Conservation (phyloP, 2,888 invertebrate genomes). For the Hypomecis punctinalis region DNA sequence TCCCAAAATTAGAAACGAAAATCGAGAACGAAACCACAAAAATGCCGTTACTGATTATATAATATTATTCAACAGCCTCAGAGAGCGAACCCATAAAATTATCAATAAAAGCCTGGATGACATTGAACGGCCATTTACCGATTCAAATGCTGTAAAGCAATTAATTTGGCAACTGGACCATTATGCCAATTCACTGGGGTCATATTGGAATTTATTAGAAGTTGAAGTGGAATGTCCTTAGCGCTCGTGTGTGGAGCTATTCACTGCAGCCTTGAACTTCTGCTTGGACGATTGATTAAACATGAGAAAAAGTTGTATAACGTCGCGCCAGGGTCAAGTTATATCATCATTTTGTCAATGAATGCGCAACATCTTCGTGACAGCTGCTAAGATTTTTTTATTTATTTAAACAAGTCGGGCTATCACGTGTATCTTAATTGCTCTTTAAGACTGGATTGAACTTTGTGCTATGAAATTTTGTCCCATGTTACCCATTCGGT, state of each 20-base stretch:
- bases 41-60: not conserved
- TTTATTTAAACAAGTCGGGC: too few relatives aligned
- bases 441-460: too few relatives aligned
- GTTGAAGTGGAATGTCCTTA: slow-evolving; percentile 58
- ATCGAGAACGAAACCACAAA: not conserved
- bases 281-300: slow-evolving; percentile 9
- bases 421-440: too few relatives aligned
- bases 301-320: slow-evolving; percentile 9
- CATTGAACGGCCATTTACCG: slow-evolving; percentile 36
- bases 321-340: slow-evolving; percentile 7
- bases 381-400: too few relatives aligned
- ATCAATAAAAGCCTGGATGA: slow-evolving; percentile 24
- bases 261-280: slow-evolving; percentile 32
- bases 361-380: not conserved
- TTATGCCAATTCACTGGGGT: slow-evolving; percentile 42
- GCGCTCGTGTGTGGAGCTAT: slow-evolving; percentile 33
- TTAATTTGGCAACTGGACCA: slow-evolving; percentile 36
- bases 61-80: slow-evolving; percentile 2
- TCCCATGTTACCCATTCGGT: too few relatives aligned
- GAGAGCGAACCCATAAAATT: slow-evolving; percentile 9
- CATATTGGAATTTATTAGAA: slow-evolving; percentile 23
- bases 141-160: slow-evolving; percentile 43
- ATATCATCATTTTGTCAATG: not conserved
- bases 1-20: too few relatives aligned
- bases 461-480: too few relatives aligned